Evolutionary conservation across 2,888 invertebrate species (phyloP).

Genomic region (Pachycephus smyrnensis): DNA sequence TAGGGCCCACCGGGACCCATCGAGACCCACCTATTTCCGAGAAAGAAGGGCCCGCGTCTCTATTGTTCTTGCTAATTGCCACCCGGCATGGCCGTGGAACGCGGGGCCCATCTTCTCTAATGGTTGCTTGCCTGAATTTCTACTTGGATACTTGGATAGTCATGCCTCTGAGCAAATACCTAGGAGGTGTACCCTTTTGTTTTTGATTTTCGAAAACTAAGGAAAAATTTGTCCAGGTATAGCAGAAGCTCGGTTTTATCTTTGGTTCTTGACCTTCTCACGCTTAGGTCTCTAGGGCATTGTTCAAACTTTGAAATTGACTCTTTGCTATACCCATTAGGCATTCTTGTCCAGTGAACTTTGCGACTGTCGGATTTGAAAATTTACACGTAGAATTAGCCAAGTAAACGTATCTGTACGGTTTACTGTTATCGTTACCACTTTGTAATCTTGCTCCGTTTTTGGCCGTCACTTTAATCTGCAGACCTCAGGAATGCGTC

Average conservation of each 20-base stretch:
- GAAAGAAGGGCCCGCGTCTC: slow-evolving; percentile 55
- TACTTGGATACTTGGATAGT: slow-evolving; percentile 16
- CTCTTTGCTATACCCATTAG: not conserved
- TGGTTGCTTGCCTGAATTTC: not conserved
- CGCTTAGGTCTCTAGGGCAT: not conserved
- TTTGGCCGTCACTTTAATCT: not conserved
- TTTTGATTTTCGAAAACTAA: not conserved
- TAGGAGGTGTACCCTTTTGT: not conserved
- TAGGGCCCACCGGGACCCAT: slow-evolving; percentile 19
- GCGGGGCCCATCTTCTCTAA: slow-evolving; percentile 26
- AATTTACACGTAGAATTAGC: not conserved
- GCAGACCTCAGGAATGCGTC: not conserved
- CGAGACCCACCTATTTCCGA: slow-evolving; percentile 56
- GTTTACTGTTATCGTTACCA: not conserved
- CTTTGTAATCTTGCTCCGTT: not conserved
- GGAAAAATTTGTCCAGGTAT: not conserved
- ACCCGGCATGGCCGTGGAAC: slow-evolving; percentile 47
- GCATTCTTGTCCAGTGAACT: not conserved
- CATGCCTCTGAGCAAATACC: slow-evolving; percentile 21
- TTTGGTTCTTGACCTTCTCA: not conserved
- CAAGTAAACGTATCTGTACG: not conserved
- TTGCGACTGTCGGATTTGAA: not conserved
- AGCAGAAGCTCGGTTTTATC: not conserved
- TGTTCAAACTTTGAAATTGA: not conserved
- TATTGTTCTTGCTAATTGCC: slow-evolving; percentile 67